phyloP scores from a whole-genome alignment of 2,113 vertebrate species.

The Dascyllus trimaculatus region DNA sequence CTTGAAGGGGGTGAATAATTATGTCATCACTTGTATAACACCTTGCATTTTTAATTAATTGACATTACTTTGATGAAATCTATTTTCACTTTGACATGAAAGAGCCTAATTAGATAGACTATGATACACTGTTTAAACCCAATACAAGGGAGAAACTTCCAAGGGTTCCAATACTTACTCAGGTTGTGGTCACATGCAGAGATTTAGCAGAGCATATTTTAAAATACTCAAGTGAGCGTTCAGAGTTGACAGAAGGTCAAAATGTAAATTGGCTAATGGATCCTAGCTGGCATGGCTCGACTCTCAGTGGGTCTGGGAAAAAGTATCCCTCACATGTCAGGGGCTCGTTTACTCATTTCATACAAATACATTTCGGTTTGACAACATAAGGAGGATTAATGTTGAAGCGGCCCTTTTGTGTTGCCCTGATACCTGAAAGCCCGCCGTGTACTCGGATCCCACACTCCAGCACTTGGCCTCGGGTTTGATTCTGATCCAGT shows the following conservation, averaged over 20 bases:
- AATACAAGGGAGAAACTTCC: too few species aligned
- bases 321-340: not conserved
- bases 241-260: not conserved
- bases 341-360: slow-evolving; percentile 13
- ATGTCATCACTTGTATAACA: too few species aligned
- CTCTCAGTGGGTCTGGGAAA: not conserved
- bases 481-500: slow-evolving; percentile 71
- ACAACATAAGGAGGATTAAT: slow-evolving; percentile 7
- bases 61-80: too few species aligned
- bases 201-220: too few species aligned
- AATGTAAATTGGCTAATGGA: not conserved
- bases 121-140: too few species aligned
- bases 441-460: slow-evolving; percentile 43
- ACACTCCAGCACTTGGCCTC: slow-evolving; percentile 64
- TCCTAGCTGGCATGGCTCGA: not conserved
- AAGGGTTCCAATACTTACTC: too few species aligned
- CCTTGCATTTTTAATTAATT: too few species aligned
- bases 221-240: too few species aligned
- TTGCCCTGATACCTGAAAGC: slow-evolving; percentile 29
- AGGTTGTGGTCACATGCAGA: too few species aligned
- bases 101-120: too few species aligned
- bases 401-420: slow-evolving; percentile 31
- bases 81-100: too few species aligned
- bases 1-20: too few species aligned
- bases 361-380: slow-evolving; percentile 3